A percentile compares a stretch with the other conserved stretches of the same genome.
These are phyloP conservation scores for Drosophila neotestacea DNA, from an alignment of 2,888 invertebrate species.

Conservation along the genomic window DNA sequence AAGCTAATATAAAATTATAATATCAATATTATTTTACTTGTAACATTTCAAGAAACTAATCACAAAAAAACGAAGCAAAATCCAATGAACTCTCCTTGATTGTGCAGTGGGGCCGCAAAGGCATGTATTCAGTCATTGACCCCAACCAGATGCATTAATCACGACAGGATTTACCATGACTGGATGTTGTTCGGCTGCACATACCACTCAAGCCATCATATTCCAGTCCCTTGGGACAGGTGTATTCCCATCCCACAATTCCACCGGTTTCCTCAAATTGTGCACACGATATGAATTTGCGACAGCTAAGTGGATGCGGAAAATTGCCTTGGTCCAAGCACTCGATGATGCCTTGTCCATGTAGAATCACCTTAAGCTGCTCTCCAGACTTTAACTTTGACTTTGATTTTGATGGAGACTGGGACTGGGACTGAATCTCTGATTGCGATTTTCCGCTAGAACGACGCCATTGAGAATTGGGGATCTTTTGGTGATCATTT, in stretches of 20 bases:
- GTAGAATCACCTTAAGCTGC: slow-evolving; percentile 86
- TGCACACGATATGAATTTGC: slow-evolving; percentile 96
- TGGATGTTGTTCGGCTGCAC: slow-evolving; percentile 92
- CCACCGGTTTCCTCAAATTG: slow-evolving; percentile 92
- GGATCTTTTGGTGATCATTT: slow-evolving; percentile 88
- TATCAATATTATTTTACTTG: background rate
- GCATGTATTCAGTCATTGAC: background rate
- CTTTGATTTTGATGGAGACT: slow-evolving; percentile 49
- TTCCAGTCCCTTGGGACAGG: slow-evolving; percentile 93
- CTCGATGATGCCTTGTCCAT: slow-evolving; percentile 90
- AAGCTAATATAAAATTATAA: slow-evolving; percentile 29
- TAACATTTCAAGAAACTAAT: no score
- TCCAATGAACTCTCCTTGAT: slow-evolving; percentile 4
- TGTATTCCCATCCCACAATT: slow-evolving; percentile 94
- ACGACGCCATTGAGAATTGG: slow-evolving; percentile 59
- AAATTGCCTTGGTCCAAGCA: slow-evolving; percentile 96
- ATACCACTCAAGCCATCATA: slow-evolving; percentile 96
- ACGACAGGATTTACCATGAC: slow-evolving; percentile 90
- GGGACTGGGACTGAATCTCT: slow-evolving; percentile 52
- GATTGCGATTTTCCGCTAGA: slow-evolving; percentile 11
- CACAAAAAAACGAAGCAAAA: slow-evolving; percentile 1
- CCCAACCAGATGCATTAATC: slow-evolving; percentile 84
- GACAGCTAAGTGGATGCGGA: slow-evolving; percentile 95
- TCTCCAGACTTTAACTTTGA: slow-evolving; percentile 38
- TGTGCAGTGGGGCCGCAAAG: background rate